Evolutionary conservation across 2,113 vertebrate species (phyloP).

Genomic region (Elaphurus davidianus): DNA sequence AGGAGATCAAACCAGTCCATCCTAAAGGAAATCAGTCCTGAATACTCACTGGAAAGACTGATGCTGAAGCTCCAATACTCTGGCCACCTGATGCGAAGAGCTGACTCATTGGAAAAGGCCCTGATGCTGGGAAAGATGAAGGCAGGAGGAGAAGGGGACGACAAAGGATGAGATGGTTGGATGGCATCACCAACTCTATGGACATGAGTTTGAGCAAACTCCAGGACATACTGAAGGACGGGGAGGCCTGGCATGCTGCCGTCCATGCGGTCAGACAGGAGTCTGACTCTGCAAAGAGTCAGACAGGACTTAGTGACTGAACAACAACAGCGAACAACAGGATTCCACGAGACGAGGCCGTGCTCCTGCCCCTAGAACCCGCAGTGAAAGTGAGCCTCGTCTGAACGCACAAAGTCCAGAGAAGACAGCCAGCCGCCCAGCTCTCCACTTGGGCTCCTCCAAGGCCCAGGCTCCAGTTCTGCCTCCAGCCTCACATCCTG

Average conservation of each 20-base stretch:
- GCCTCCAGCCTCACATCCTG: background rate
- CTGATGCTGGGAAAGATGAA: background rate
- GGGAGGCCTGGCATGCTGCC: background rate
- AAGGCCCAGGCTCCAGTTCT: rapidly evolving
- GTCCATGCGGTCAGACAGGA: background rate
- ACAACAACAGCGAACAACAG: rapidly evolving
- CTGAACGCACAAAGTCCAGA: rapidly evolving
- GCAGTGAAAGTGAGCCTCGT: rapidly evolving
- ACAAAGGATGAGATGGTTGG: background rate
- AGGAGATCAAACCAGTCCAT: background rate
- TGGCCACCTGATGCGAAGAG: background rate
- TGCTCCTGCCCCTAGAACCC: rapidly evolving
- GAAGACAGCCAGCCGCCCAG: background rate
- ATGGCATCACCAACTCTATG: rapidly evolving
- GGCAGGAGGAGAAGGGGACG: background rate
- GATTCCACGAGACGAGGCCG: rapidly evolving
- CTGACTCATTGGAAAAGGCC: background rate
- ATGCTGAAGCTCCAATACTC: background rate
- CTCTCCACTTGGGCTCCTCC: background rate
- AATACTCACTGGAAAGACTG: background rate
- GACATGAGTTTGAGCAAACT: background rate
- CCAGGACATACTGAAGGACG: background rate
- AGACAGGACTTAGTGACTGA: background rate
- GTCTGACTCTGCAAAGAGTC: background rate
- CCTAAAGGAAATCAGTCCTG: background rate